Percentiles rank a stretch among this genome's conserved stretches.
These are phyloP conservation scores for Unio pictorum DNA, from an alignment of 2,888 invertebrate genomes.

Conservation along the genomic window DNA sequence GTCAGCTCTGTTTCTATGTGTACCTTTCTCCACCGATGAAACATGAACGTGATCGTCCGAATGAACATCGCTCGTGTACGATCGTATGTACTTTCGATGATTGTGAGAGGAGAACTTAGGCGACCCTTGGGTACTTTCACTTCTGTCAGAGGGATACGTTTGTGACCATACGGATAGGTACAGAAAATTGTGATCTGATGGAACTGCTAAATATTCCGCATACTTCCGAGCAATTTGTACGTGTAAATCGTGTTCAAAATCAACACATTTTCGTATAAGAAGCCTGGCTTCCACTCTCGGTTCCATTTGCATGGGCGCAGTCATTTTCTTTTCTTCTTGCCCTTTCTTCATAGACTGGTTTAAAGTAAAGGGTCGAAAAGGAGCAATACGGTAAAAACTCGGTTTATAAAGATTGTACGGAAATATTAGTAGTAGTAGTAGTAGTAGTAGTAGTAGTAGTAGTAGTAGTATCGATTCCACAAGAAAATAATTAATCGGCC, in stretches of 20 bases:
- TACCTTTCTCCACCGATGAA: constrained; percentile 8
- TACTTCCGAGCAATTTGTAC: constrained; percentile 38
- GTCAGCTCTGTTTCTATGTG: constrained; percentile 20
- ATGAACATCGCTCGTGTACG: constrained; percentile 5
- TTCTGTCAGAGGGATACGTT: constrained; percentile 7
- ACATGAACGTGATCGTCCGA: constrained; percentile 12
- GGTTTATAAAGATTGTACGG: too few species aligned
- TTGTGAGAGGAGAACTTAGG: constrained; percentile 15
- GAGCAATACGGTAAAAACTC: too few species aligned
- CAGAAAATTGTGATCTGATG: constrained; percentile 10
- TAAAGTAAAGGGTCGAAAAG: too few species aligned
- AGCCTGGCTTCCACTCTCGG: constrained; percentile 32
- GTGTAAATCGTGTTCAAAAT: constrained; percentile 48
- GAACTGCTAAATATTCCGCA: constrained; percentile 31
- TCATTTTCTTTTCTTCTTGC: constrained; percentile 13
- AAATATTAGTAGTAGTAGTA: too few species aligned
- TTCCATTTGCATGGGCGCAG: constrained; percentile 17
- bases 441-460: too few species aligned
- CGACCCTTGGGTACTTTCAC: constrained; percentile 6
- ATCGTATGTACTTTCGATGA: constrained; percentile 7
- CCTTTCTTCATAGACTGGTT: neutral
- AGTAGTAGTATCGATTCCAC: too few species aligned
- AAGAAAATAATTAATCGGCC: too few species aligned
- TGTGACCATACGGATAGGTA: constrained; percentile 37
- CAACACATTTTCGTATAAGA: constrained; percentile 14